A percentile compares a stretch with the other conserved stretches of the same genome.
phyloP scores from a whole-genome alignment of 2,797 vertebrate genomes.

The Sebastes vulpes region DNA sequence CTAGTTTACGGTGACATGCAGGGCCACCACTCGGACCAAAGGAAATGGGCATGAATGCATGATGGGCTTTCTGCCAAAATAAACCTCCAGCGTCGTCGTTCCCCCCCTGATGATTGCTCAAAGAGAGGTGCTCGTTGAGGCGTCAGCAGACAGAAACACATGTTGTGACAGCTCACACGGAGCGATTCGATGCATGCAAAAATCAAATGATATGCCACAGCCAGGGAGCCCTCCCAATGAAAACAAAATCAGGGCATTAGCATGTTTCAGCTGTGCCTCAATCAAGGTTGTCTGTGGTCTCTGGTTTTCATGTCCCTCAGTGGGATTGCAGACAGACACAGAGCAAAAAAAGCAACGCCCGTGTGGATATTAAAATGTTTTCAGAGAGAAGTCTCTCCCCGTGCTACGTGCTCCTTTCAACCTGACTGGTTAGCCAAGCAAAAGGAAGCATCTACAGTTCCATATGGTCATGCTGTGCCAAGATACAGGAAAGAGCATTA shows the following conservation, averaged over 20 bases:
- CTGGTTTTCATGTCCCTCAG: conserved; percentile 74
- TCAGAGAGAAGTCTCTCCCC: conserved; percentile 38
- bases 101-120: conserved; percentile 73
- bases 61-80: conserved; percentile 78
- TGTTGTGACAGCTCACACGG: conserved; percentile 80
- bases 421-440: conserved; percentile 69
- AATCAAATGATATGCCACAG: conserved; percentile 83
- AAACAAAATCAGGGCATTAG: conserved; percentile 83
- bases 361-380: conserved; percentile 64
- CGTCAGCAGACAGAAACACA: conserved; percentile 74
- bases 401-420: conserved; percentile 52
- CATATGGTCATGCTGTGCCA: conserved; percentile 75
- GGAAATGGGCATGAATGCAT: conserved; percentile 74
- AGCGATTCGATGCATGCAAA: conserved; percentile 79
- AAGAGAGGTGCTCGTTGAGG: conserved; percentile 73
- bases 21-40: conserved; percentile 57
- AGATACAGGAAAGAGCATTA: conserved; percentile 62
- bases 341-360: conserved; percentile 59
- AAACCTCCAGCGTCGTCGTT: conserved; percentile 64
- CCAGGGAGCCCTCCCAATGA: conserved; percentile 76
- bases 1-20: conserved; percentile 53
- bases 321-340: conserved; percentile 62
- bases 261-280: conserved; percentile 85
- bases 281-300: conserved; percentile 72
- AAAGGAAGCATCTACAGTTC: conserved; percentile 60